phyloP scores from a whole-genome alignment of 92 coral and sea anemone species.

The Umimayanthus chanpuru region DNA sequence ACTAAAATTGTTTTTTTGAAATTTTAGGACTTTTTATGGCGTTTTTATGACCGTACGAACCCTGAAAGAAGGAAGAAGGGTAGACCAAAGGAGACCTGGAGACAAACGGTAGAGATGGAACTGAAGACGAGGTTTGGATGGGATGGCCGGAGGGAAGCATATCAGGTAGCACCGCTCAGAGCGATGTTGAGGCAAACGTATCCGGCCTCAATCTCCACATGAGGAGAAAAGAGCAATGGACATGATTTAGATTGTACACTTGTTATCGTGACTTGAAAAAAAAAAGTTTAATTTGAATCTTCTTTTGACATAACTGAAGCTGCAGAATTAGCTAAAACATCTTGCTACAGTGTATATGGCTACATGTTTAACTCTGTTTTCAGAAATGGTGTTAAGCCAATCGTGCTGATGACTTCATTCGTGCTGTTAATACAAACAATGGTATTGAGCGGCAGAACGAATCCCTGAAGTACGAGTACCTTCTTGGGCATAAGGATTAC shows the following conservation, averaged over 20 bases:
- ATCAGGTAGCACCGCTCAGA: too few species aligned
- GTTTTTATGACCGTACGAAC: too few species aligned
- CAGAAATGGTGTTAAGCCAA: constrained; percentile 52
- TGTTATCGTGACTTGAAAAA: constrained; percentile 16
- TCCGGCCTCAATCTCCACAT: too few species aligned
- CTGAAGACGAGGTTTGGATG: too few species aligned
- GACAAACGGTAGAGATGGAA: too few species aligned
- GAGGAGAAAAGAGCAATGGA: too few species aligned
- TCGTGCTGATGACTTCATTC: constrained; percentile 39
- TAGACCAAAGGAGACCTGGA: too few species aligned
- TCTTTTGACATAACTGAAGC: neutral
- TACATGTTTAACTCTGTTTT: neutral
- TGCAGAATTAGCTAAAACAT: neutral
- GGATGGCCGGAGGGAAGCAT: too few species aligned
- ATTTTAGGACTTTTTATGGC: too few species aligned
- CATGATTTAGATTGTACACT: neutral
- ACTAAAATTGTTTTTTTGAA: too few species aligned
- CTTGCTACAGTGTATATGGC: neutral
- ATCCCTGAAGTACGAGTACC: constrained; percentile 50
- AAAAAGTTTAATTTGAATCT: neutral
- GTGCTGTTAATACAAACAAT: constrained; percentile 59
- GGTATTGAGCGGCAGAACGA: constrained; percentile 59
- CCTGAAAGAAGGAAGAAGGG: too few species aligned
- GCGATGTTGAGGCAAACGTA: too few species aligned
- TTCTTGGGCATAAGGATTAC: constrained; percentile 32